Base-by-base conservation (phyloP, 2,888 invertebrate genomes). In the Andrena dorsata region DNA sequence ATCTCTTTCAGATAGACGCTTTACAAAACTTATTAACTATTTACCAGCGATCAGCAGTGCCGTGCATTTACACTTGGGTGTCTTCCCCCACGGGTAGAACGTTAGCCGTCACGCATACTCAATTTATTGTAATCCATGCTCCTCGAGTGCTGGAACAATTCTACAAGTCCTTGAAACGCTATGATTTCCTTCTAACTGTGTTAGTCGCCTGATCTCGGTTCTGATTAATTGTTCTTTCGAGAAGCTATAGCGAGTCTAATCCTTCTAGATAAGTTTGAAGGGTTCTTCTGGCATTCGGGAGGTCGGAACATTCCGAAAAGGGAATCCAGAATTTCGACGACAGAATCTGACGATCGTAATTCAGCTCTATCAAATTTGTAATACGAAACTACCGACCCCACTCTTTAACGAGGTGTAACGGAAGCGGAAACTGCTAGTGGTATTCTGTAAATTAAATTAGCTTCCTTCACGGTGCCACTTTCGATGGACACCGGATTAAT, bases 31-130 rank as follows among this genome's bases (percentile, higher is more conserved):
- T 77, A 74, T 58, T 49, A 51, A 86, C 78, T 76, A 77, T 79
- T 80, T 71, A 84, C 82, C 82, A 87, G 81, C 86, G 80, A 86
- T 72, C 77, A 80, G 77, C 86, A 86, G 81, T 84, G 82, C 84
- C 84, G 75, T 80, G 76, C 68, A 61, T 85, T 71, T 76, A 75
- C 68, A 84, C 80, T 41, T 58, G 83, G 74, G 81, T 75, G 80
- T 83, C 83, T 82, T 86, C 81, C 80, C 30, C 80, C 65, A 26
- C 47, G 47, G 28, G 72, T 65, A 64, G 61, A 70, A 63, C 60
- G 51, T 77, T 71, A 78, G 68, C 20, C 70, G 49, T 63, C 20
- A 80, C 13, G 53, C 61, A 23, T 73, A 41, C 51, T 47, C 23
- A 8, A 53, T n/a, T n/a, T n/a, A n/a, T n/a, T 8, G 56, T 74